These are phyloP conservation scores for Morpho helenor DNA, from an alignment of 2,888 invertebrate genomes.

Conservation along the genomic window DNA sequence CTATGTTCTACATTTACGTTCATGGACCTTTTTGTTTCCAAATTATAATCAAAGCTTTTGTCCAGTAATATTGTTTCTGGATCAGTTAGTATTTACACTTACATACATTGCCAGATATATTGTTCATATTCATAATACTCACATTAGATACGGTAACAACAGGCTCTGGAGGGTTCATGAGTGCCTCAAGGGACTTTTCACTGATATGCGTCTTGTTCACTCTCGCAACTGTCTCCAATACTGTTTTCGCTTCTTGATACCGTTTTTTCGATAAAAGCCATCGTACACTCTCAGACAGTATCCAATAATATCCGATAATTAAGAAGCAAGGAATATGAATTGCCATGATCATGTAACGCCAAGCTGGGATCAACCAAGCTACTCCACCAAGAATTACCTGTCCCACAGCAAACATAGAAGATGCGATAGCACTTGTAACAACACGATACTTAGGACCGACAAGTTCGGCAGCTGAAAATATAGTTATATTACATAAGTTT, in stretches of 20 bases:
- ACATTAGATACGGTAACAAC: constrained; percentile 2
- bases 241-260: constrained; percentile 78
- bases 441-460: constrained; percentile 86
- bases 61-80: too few relatives aligned
- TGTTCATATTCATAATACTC: not conserved
- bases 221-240: constrained; percentile 35
- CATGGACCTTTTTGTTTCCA: too few relatives aligned
- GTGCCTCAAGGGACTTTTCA: constrained; percentile 16
- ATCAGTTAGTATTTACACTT: too few relatives aligned
- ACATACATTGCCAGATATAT: too few relatives aligned
- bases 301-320: constrained; percentile 82
- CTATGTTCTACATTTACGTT: too few relatives aligned
- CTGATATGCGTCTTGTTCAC: constrained; percentile 20
- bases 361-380: constrained; percentile 83
- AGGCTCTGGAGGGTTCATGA: constrained; percentile 10
- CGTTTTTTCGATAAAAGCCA: constrained; percentile 86
- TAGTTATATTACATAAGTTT: not conserved
- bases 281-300: constrained; percentile 82
- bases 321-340: constrained; percentile 84
- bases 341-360: constrained; percentile 82
- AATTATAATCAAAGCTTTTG: too few relatives aligned
- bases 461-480: constrained; percentile 77
- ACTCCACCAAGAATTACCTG: constrained; percentile 82
- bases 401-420: constrained; percentile 85
- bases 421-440: constrained; percentile 82